phyloP scores from a whole-genome alignment of 2,113 vertebrate genomes.

The Eudyptes chrysolophus region DNA sequence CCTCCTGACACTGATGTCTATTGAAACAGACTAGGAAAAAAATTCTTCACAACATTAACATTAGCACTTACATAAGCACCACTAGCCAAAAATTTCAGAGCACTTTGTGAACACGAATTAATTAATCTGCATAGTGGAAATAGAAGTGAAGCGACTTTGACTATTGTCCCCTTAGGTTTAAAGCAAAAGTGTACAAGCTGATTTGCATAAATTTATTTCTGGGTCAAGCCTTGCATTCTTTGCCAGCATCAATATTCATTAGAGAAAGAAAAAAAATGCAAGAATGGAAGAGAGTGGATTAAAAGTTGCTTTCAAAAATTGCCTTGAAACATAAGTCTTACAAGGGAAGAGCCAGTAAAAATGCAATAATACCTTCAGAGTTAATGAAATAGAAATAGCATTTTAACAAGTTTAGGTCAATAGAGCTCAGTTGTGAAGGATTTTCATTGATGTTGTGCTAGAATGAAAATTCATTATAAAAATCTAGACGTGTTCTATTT shows the following conservation, averaged over 20 bases:
- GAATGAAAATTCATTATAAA: background rate
- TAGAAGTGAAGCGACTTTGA: background rate
- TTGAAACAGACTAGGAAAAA: background rate
- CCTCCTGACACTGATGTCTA: background rate
- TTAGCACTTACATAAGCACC: background rate
- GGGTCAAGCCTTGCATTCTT: background rate
- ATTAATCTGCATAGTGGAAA: background rate
- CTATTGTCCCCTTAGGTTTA: background rate
- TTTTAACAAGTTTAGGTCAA: background rate
- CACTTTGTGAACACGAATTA: background rate
- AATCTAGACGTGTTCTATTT: background rate
- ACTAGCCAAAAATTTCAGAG: background rate
- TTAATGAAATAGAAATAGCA: background rate
- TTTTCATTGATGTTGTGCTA: background rate
- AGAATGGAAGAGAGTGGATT: background rate
- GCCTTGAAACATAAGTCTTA: background rate
- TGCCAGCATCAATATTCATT: background rate
- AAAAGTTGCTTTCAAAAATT: background rate
- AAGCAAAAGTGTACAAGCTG: background rate
- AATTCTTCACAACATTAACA: background rate
- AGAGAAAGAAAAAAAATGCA: background rate
- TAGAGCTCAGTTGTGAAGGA: background rate
- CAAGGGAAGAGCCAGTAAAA: background rate
- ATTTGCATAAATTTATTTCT: slow-evolving; percentile 35
- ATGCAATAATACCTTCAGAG: background rate